Evolutionary conservation across 2,888 invertebrate species (phyloP).

Genomic region (Watsonalla cultraria): DNA sequence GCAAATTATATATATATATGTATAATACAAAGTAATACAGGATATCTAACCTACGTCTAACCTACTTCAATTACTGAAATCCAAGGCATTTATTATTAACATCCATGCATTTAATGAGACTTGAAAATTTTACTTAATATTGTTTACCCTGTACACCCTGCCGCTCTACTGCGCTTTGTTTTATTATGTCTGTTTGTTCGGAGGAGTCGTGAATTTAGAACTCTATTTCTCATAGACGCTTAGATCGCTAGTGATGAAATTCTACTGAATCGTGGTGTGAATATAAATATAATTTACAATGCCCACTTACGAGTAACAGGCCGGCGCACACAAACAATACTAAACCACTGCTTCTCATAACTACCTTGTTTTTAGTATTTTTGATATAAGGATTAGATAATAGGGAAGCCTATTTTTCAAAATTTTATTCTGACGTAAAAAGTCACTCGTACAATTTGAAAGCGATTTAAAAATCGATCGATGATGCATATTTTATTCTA

Average conservation of each 20-base stretch:
- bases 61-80: background rate
- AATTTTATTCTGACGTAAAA: slow-evolving; percentile 10
- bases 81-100: no score
- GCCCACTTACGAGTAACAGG: slow-evolving; percentile 52
- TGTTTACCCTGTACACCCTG: no score
- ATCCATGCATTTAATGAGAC: no score
- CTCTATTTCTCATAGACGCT: no score
- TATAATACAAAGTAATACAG: no score
- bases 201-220: no score
- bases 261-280: background rate
- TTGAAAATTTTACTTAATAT: no score
- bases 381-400: slow-evolving; percentile 13
- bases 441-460: slow-evolving; percentile 25
- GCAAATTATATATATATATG: no score
- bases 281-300: background rate
- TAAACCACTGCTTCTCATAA: slow-evolving; percentile 57
- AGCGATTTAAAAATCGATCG: slow-evolving; percentile 20
- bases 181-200: no score
- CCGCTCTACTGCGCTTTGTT: no score
- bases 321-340: slow-evolving; percentile 63
- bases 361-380: slow-evolving; percentile 27
- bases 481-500: background rate
- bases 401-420: slow-evolving; percentile 13
- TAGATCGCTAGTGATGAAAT: background rate
- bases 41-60: no score